Evolutionary conservation across 2,888 invertebrate genomes (phyloP).

Genomic region (Pantelozetes paolii): DNA sequence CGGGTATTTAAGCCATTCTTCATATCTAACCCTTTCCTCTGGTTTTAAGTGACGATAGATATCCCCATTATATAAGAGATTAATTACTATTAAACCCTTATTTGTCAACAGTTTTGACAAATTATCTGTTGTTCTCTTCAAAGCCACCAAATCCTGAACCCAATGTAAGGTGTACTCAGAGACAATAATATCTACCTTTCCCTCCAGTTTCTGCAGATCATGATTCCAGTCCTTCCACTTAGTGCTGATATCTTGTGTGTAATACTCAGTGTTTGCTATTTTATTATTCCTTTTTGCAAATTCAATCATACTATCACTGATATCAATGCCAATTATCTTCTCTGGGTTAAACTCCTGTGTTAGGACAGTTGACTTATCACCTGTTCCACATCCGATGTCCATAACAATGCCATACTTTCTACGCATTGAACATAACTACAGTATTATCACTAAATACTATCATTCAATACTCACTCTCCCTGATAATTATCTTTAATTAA

Average conservation of each 20-base stretch:
- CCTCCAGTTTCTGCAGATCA: neutral
- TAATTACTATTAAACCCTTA: conserved; percentile 22
- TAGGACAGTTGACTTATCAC: conserved; percentile 24
- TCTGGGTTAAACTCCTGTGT: neutral
- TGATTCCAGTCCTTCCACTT: conserved; percentile 27
- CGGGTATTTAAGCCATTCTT: conserved; percentile 18
- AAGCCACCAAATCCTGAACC: neutral
- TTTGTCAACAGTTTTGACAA: conserved; percentile 13
- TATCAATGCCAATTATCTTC: conserved; percentile 34
- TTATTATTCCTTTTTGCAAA: conserved; percentile 8
- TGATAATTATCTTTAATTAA: neutral
- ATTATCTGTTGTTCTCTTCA: conserved; percentile 22
- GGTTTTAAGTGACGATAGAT: neutral
- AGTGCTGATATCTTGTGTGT: conserved; percentile 19
- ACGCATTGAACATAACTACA: too few species aligned
- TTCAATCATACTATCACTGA: conserved; percentile 32
- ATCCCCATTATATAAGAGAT: conserved; percentile 36
- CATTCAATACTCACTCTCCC: neutral
- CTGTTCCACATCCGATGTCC: conserved; percentile 40
- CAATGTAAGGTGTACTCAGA: conserved; percentile 41
- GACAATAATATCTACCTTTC: conserved; percentile 36
- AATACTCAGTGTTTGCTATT: conserved; percentile 29
- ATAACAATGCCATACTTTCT: neutral
- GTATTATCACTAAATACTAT: too few species aligned
- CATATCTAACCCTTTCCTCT: conserved; percentile 2